Base-by-base conservation (phyloP, 2,797 vertebrate genomes). In the Furcifer pardalis region DNA sequence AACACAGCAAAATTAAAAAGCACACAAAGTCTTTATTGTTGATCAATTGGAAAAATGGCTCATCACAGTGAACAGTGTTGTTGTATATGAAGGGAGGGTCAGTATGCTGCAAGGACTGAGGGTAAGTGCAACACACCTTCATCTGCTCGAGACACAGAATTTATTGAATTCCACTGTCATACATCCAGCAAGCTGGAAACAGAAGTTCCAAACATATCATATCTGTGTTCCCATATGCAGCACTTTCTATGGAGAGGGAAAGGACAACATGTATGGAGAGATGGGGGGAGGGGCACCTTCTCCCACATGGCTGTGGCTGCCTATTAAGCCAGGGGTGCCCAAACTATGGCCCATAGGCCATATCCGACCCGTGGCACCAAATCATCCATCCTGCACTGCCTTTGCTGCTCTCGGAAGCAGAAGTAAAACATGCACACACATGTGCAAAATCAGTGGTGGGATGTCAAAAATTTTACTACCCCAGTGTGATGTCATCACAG, bases 1-100 rank as follows among this genome's bases (percentile, higher is more conserved):
- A 40, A 49, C 27, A 35, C 27, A 68, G 30, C 9, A 13, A 59
- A 56, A 59, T 68, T 46, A 44, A 79, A 42, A 84, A 79, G 12
- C 21, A 32, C 37, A 76, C 77, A 60, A 75, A 59, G 78, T 60
- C 46, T 21, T 59, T 76, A 81, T 76, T 85, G 78, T 85, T 69
- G 79, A 59, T 69, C 32, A 60, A 19, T 40, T 76, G 69, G 30
- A 85, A 80, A 74, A 76, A 63, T 25, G 32, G 7, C 19, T 35
- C 46, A 60, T 44, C 44, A 30, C 35, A 17, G 46, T 49, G 71
- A 74, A 25, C 1, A 7, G 60, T 21, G 7, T 46, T 35, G 68
- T 30, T 7, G 6, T n/a, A 69, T 32, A 30, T 59, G 59, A 7
- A 40, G 37, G n/a, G 23, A 35, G n/a, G 37, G 12, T 27, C 27